These are phyloP conservation scores for Neoarius graeffei DNA, from an alignment of 2,113 vertebrate species.

Conservation along the genomic window DNA sequence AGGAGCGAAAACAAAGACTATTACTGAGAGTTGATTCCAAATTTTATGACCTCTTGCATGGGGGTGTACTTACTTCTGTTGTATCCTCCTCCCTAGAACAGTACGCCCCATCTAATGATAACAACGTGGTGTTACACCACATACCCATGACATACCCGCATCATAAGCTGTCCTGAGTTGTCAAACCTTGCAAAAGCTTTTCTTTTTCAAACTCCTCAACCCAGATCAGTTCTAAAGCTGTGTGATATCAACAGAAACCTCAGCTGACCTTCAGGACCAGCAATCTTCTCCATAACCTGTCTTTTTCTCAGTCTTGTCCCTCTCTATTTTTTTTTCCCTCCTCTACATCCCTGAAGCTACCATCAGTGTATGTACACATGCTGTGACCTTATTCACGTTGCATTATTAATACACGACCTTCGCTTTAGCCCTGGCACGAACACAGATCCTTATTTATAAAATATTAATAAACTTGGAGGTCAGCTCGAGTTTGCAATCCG, in stretches of 20 bases:
- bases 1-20: no score
- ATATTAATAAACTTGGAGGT: not conserved
- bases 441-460: not conserved
- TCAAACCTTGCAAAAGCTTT: no score
- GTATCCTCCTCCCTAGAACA: no score
- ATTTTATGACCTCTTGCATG: no score
- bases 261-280: slow-evolving; percentile 53
- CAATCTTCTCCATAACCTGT: slow-evolving; percentile 21
- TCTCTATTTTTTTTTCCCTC: not conserved
- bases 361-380: not conserved
- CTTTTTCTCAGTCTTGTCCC: not conserved
- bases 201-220: slow-evolving; percentile 36
- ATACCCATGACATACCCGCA: no score
- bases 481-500: not conserved
- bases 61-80: no score
- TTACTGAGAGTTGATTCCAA: no score
- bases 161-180: no score
- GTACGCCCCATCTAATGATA: no score
- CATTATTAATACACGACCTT: slow-evolving; percentile 12
- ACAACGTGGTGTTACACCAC: no score
- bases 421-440: not conserved
- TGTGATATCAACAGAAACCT: slow-evolving; percentile 41
- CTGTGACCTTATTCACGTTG: not conserved
- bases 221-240: slow-evolving; percentile 53
- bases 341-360: not conserved